Evolutionary conservation across 1,140 invertebrate genomes (phyloP), one percentile per base, ranked within the genome.

Genomic region (Hestina assimilis): DNA sequence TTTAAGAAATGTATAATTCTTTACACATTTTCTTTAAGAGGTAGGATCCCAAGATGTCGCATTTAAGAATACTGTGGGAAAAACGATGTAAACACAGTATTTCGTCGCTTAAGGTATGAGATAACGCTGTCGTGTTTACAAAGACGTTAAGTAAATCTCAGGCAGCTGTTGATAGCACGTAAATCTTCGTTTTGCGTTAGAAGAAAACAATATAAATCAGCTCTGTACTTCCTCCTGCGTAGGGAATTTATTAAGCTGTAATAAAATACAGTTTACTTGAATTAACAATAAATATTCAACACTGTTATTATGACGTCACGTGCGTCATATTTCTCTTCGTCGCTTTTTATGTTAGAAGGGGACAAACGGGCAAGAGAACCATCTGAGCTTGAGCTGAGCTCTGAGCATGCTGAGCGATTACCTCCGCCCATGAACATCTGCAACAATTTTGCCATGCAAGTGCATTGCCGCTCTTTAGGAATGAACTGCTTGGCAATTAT

Each of bases 171-270:
- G 59, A 59, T 62, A 62, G 47, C 43, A 51, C 55, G 54, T 62
- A 62, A 59, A 66, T 66, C 59, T 62, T 33, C 50, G 38, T 58
- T 62, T 52, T 17, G 52, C 47, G 35, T 46, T 50, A 46, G 54
- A 33, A 56, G 33, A 54, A 66, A 66, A 59, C 48, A 63, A 60
- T 59, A 57, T 60, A 60, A 63, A 63, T 63, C 52, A 60, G 47
- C 33, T 54, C 53, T 15, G 41, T 64, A 33, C 43, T 56, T 31
- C 38, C 41, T 23, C 17, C 24, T 43, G 31, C 21, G 46, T 48
- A 19, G 28, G 28, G 33, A 57, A 40, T 55, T 54, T 46, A 40
- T 53, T 50, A 50, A 48, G 17, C 26, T 7, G 41, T 48, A 57
- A 47, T 47, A 47, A 56, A 46, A 51, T 51, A 21, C 46, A 51